Evolutionary conservation across 2,888 invertebrate genomes (phyloP), one percentile per base, ranked within the genome.

Genomic region (Leucophenga montana): DNA sequence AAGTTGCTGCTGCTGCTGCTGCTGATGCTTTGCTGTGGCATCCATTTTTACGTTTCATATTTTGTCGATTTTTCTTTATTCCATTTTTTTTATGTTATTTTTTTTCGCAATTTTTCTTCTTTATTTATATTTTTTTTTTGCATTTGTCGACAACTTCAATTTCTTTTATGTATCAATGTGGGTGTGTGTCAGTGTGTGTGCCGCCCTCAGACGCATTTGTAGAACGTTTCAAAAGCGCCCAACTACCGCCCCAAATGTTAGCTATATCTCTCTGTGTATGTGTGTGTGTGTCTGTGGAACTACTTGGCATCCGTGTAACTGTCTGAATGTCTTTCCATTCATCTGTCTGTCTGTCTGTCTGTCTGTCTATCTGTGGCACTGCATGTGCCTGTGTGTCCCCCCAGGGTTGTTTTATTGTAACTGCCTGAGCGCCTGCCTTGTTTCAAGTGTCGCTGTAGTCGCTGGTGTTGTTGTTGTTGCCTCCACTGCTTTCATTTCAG

Each of bases 391-490:
- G 20, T 54, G n/a, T 22, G 22, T 64, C 27, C 61, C 61, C 61
- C 61, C 61, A 61, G 61, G 61, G 61, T 61, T 16, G 61, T 39
- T 61, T 61, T 61, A 61, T 39, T 61, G 61, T 39, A 61, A 3
- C 61, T 16, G 61, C n/a, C 18, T 54, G 54, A 8, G 54, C 22
- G 18, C 54, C 67, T 27, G 39, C 22, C 56, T 44, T 44, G 27
- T 67, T 46, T 31, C 59, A 31, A 39, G 54, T 54, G 54, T 31
- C 31, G 57, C 8, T 31, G 31, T 31, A 22, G 33, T 61, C 16
- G 3, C 13, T 27, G 39, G 22, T 67, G 39, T 61, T 62, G 16
- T 66, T 66, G 62, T 16, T 67, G 18, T 54, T 73, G 65, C 50
- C 22, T 44, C 22, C 13, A 13, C 27, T 39, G 39, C 39, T 39